Evolutionary conservation across 2,888 invertebrate species (phyloP).

Genomic region (Biston stratarius): DNA sequence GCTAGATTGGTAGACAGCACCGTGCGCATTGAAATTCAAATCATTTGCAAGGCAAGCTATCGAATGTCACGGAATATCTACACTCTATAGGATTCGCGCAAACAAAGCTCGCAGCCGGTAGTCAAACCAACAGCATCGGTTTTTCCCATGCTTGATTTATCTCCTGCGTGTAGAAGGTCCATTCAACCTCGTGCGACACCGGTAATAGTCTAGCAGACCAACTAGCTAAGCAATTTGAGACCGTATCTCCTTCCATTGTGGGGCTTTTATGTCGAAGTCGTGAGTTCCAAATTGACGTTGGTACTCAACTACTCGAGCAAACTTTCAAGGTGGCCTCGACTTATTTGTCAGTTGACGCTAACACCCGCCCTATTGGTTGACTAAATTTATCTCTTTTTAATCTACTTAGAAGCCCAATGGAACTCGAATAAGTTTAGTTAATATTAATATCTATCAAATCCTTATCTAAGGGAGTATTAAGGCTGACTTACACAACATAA

Average conservation of each 20-base stretch:
- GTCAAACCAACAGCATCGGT: constrained; percentile 47
- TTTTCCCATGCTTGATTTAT: constrained; percentile 71
- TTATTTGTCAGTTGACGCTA: constrained; percentile 47
- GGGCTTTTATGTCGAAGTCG: constrained; percentile 31
- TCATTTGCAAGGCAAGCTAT: constrained; percentile 53
- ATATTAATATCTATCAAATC: constrained; percentile 18
- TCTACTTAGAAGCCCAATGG: constrained; percentile 45
- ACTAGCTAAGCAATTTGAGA: constrained; percentile 36
- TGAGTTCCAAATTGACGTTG: constrained; percentile 48
- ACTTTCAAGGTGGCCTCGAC: constrained; percentile 51
- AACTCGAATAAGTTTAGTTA: constrained; percentile 32
- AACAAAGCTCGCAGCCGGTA: constrained; percentile 55
- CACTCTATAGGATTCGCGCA: constrained; percentile 43
- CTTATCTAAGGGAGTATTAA: constrained; percentile 16
- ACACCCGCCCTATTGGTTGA: constrained; percentile 45
- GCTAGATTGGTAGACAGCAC: constrained; percentile 33
- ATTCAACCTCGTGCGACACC: constrained; percentile 57
- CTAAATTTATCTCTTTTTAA: constrained; percentile 47
- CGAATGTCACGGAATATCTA: constrained; percentile 58
- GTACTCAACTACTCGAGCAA: constrained; percentile 46
- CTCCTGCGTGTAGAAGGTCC: constrained; percentile 58
- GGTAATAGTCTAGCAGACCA: constrained; percentile 22
- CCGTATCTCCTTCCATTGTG: constrained; percentile 43
- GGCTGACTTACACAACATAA: constrained; percentile 69
- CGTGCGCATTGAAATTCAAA: constrained; percentile 41